Conservation (phyloP, 2,797 vertebrate genomes). For the Tadarida brasiliensis region DNA sequence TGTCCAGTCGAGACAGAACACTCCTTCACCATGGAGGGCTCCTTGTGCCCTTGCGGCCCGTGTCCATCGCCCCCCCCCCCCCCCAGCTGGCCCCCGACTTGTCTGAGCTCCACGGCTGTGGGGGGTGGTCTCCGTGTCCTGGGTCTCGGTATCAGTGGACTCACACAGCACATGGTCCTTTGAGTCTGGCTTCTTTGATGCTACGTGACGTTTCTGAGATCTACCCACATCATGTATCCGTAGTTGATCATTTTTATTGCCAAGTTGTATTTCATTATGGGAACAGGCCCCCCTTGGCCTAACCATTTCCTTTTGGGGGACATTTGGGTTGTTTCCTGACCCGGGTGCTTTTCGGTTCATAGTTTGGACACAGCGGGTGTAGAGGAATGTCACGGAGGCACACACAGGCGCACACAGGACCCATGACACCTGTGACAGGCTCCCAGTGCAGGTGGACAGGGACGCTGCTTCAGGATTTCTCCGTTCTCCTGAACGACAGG, state of each 20-base stretch:
- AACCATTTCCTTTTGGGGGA: not conserved
- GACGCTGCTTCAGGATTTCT: not conserved
- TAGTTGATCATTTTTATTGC: not conserved
- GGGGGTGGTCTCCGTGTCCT: not conserved
- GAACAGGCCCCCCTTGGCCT: not conserved
- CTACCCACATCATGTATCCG: not conserved
- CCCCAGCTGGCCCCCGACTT: too few relatives aligned
- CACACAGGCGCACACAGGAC: not conserved
- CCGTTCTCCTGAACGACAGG: not conserved
- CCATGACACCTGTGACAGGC: not conserved
- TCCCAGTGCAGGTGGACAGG: not conserved
- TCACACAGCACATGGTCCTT: not conserved
- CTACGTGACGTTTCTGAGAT: not conserved
- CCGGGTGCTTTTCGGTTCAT: not conserved
- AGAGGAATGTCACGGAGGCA: not conserved
- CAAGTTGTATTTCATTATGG: not conserved
- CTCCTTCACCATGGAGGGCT: too few relatives aligned
- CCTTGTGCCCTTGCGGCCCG: not conserved
- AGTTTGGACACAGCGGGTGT: not conserved
- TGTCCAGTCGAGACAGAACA: fast-evolving
- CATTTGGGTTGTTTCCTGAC: not conserved
- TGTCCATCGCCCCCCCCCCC: not conserved
- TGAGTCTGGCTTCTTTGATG: not conserved
- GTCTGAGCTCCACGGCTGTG: not conserved
- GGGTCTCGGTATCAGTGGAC: not conserved